These are phyloP conservation scores for Anolis sagrei DNA, from an alignment of 2,113 vertebrate species.

Conservation along the genomic window DNA sequence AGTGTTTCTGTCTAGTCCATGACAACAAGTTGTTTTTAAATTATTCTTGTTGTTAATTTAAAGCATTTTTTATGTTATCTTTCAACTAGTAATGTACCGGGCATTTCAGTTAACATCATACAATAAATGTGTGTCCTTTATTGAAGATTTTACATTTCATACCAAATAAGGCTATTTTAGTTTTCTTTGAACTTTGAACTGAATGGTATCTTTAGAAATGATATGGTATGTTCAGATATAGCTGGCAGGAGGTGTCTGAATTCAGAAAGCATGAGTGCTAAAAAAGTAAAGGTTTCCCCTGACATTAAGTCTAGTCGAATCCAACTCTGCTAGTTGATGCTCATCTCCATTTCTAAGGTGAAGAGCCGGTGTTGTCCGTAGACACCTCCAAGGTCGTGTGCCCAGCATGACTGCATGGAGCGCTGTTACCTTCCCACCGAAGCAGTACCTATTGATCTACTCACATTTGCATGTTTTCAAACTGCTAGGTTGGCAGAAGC, in stretches of 20 bases:
- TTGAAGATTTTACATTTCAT: neutral
- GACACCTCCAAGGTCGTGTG: too few species aligned
- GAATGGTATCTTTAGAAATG: neutral
- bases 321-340: too few species aligned
- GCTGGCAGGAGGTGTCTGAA: neutral
- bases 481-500: too few species aligned
- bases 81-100: neutral
- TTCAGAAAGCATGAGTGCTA: neutral
- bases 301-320: too few species aligned
- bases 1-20: neutral
- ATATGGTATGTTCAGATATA: neutral
- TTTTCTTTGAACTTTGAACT: neutral
- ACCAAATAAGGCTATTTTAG: neutral
- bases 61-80: neutral
- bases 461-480: too few species aligned
- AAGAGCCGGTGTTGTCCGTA: too few species aligned
- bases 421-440: too few species aligned
- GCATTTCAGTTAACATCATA: neutral
- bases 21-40: neutral
- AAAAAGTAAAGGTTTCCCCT: too few species aligned
- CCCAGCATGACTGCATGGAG: too few species aligned
- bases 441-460: too few species aligned
- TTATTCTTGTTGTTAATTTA: neutral
- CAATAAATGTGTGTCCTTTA: neutral
- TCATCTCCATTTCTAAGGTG: too few species aligned